These are phyloP conservation scores for Camelus bactrianus DNA, from an alignment of 2,113 vertebrate genomes.

Conservation along the genomic window DNA sequence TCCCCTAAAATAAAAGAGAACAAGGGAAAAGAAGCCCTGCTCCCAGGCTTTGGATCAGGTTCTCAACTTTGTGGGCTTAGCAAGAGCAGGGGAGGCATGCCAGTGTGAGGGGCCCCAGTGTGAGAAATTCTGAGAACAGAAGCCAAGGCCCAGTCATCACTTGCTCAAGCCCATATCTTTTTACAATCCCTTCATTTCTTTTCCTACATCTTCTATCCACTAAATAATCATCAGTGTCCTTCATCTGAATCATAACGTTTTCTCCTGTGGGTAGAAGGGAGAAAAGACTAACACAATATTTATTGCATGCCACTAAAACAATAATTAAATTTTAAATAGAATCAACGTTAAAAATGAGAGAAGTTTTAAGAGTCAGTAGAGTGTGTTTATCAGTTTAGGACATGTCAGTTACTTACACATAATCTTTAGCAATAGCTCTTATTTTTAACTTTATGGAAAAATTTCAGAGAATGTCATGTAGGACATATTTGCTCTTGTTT, in stretches of 20 bases:
- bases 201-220: neutral
- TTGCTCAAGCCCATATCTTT: neutral
- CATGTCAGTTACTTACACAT: neutral
- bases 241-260: neutral
- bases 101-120: rapidly evolving
- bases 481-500: neutral
- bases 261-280: neutral
- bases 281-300: neutral
- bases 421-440: neutral
- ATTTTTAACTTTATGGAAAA: constrained; percentile 1
- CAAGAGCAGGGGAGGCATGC: neutral
- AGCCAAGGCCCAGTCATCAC: neutral
- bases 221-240: neutral
- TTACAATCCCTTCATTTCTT: neutral
- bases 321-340: neutral
- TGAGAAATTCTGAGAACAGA: neutral
- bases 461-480: neutral
- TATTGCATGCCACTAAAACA: neutral
- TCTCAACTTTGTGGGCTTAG: neutral
- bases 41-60: neutral
- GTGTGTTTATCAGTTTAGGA: neutral
- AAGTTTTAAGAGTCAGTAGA: neutral
- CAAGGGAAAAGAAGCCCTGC: neutral
- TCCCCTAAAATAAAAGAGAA: neutral
- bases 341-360: neutral